phyloP scores from a whole-genome alignment of 2,888 invertebrate genomes.

The Sarcophaga carnaria region DNA sequence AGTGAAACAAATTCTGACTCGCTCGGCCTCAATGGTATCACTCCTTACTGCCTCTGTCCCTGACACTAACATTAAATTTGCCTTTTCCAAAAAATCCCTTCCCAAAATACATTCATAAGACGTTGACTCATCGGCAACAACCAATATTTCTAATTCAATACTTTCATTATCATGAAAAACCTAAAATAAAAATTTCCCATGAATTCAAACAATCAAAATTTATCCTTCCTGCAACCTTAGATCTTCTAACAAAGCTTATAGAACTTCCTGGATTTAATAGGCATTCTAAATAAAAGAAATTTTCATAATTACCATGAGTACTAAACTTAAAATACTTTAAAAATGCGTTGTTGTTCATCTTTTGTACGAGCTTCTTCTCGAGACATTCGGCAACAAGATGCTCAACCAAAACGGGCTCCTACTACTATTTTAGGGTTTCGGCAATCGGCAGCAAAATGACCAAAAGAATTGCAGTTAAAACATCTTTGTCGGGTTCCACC shows the following conservation, averaged over 20 bases:
- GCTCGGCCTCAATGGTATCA: conserved; percentile 43
- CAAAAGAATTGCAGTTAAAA: conserved; percentile 35
- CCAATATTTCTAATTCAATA: conserved; percentile 22
- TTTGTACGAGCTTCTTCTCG: neutral
- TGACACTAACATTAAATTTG: neutral
- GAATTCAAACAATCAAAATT: neutral
- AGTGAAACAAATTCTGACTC: conserved; percentile 58
- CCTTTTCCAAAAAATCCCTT: conserved; percentile 22
- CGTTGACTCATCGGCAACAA: conserved; percentile 28
- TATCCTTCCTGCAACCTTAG: neutral
- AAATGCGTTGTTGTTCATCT: conserved; percentile 8
- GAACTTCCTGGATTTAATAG: conserved; percentile 31
- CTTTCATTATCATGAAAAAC: conserved; percentile 22
- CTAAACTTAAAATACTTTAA: conserved; percentile 40
- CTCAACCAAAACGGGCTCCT: conserved; percentile 38
- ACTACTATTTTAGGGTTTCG: conserved; percentile 14
- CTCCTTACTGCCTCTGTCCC: neutral
- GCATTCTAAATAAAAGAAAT: conserved; percentile 38
- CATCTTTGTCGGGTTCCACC: conserved; percentile 2
- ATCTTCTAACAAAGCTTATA: conserved; percentile 28
- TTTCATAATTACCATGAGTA: neutral
- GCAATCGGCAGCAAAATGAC: conserved; percentile 40
- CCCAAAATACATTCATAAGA: conserved; percentile 21
- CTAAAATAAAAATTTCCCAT: conserved; percentile 34
- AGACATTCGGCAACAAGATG: conserved; percentile 12